These are phyloP conservation scores for Dendrolimus punctatus DNA, from an alignment of 1,140 invertebrate genomes.

Conservation along the genomic window DNA sequence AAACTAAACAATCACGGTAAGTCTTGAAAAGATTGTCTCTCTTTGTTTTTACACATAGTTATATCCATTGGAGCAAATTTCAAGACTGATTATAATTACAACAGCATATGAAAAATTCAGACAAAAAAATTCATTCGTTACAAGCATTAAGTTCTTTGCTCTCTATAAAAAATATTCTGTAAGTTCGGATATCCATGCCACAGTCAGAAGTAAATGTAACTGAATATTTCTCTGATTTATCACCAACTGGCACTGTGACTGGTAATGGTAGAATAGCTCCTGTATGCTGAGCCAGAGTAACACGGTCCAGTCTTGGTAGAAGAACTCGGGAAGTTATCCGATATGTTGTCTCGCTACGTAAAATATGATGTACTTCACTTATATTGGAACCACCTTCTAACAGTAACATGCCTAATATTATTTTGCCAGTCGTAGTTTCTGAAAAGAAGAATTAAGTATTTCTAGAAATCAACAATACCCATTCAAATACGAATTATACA, in stretches of 20 bases:
- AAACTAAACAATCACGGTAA: no score
- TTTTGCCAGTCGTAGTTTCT: constrained; percentile 47
- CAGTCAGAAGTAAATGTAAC: constrained; percentile 55
- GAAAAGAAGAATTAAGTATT: constrained; percentile 17
- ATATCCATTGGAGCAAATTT: no score
- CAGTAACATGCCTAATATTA: constrained; percentile 45
- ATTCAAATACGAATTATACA: no score
- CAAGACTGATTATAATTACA: background rate
- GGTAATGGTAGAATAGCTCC: constrained; percentile 36
- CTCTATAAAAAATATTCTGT: constrained; percentile 47
- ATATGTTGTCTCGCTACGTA: constrained; percentile 36
- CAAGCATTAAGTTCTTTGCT: constrained; percentile 1
- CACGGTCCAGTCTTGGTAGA: constrained; percentile 31
- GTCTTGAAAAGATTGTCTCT: no score
- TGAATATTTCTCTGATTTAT: constrained; percentile 48
- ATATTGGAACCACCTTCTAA: constrained; percentile 50
- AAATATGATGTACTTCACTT: constrained; percentile 46
- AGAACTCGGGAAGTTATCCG: constrained; percentile 40
- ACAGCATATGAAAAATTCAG: background rate
- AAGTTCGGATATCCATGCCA: constrained; percentile 57
- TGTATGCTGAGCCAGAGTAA: constrained; percentile 38
- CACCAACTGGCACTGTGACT: constrained; percentile 34
- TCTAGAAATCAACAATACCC: no score
- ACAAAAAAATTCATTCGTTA: background rate
- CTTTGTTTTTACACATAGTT: no score